phyloP scores from a whole-genome alignment of 2,113 vertebrate genomes.

The Suricata suricatta region DNA sequence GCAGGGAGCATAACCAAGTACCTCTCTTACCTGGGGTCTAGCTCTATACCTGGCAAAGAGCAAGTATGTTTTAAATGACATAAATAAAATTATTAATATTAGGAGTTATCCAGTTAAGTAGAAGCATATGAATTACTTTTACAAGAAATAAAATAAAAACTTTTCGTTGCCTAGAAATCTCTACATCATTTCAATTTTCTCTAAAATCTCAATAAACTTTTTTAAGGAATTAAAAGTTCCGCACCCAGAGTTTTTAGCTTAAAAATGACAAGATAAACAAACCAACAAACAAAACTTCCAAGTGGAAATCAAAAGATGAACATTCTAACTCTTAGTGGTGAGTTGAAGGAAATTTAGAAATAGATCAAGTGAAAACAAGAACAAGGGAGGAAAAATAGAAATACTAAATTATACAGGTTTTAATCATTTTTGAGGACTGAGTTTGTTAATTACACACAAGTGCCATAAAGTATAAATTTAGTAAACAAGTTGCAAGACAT shows the following conservation, averaged over 20 bases:
- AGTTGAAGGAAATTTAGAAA: neutral
- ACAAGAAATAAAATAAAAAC: neutral
- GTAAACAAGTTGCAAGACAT: neutral
- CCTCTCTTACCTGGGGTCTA: neutral
- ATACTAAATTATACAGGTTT: neutral
- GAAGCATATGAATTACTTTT: neutral
- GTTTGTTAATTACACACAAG: neutral
- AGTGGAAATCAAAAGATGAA: neutral
- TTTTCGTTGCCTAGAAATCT: neutral
- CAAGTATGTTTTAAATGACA: neutral
- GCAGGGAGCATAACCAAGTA: too few relatives aligned
- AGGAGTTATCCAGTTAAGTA: neutral
- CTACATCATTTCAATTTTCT: neutral
- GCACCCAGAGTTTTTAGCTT: neutral
- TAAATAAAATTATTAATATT: conserved; percentile 5
- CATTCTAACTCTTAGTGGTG: neutral
- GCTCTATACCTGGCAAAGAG: neutral
- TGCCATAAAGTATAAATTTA: neutral
- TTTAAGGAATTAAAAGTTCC: neutral
- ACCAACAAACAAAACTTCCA: neutral
- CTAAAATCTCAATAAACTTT: neutral
- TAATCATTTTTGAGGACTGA: conserved; percentile 11
- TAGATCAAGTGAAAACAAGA: neutral
- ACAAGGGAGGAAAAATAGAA: neutral
- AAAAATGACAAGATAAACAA: neutral